A percentile compares a stretch with the other conserved stretches of the same genome.
These are phyloP conservation scores for Carposina sasakii DNA, from an alignment of 1,140 invertebrate genomes.

Conservation along the genomic window DNA sequence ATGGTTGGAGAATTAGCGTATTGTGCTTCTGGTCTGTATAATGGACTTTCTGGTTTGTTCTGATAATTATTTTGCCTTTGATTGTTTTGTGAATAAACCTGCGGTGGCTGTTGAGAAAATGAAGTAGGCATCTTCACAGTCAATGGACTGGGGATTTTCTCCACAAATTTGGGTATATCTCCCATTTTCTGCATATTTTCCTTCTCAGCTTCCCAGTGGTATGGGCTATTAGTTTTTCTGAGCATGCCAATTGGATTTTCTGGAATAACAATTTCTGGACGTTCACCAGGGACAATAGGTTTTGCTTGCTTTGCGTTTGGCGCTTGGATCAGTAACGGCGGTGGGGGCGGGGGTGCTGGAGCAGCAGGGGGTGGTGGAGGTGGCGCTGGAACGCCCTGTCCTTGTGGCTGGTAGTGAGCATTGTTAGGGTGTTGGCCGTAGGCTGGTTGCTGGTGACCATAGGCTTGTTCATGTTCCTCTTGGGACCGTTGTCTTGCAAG, in stretches of 20 bases:
- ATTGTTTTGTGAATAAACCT: constrained; percentile 50
- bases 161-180: constrained; percentile 59
- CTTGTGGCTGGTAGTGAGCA: constrained; percentile 72
- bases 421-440: too few relatives aligned
- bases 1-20: constrained; percentile 51
- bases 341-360: constrained; percentile 71
- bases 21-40: constrained; percentile 65
- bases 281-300: constrained; percentile 59
- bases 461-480: constrained; percentile 72
- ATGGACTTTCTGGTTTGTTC: constrained; percentile 58
- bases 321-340: constrained; percentile 69
- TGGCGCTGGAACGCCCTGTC: constrained; percentile 62
- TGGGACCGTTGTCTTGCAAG: constrained; percentile 76
- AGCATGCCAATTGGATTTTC: constrained; percentile 77
- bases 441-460: constrained; percentile 45
- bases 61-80: constrained; percentile 48
- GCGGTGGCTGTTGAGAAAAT: constrained; percentile 52
- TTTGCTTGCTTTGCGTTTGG: constrained; percentile 66
- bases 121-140: constrained; percentile 58
- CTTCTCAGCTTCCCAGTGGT: constrained; percentile 68
- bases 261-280: constrained; percentile 80
- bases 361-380: constrained; percentile 75
- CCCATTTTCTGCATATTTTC: constrained; percentile 54
- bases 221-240: constrained; percentile 70
- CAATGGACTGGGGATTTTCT: constrained; percentile 63